phyloP scores from a whole-genome alignment of 2,888 invertebrate species.

The Gastracanthus pulcherrimus region DNA sequence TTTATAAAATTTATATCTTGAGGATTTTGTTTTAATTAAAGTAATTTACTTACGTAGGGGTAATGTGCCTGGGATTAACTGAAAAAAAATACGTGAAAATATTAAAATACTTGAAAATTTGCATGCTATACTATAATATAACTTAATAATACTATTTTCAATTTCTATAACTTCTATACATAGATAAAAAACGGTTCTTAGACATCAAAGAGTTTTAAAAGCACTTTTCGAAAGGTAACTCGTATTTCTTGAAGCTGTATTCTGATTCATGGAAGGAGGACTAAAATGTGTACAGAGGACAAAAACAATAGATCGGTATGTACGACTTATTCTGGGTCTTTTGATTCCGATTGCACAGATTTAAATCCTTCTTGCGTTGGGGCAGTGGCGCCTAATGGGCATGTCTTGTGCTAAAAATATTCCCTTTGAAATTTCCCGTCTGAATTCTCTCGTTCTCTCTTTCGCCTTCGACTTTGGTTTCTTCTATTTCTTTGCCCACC shows the following conservation, averaged over 20 bases:
- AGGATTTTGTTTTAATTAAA: no score
- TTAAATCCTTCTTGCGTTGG: slow-evolving; percentile 61
- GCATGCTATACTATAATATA: no score
- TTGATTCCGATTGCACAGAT: slow-evolving; percentile 66
- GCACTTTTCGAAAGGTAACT: no score
- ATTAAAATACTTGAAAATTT: no score
- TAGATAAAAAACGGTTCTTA: no score
- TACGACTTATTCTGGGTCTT: slow-evolving; percentile 57
- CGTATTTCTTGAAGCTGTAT: background rate
- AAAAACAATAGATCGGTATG: slow-evolving; percentile 41
- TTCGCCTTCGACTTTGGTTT: slow-evolving; percentile 47
- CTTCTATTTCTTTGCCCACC: slow-evolving; percentile 61
- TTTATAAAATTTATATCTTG: no score
- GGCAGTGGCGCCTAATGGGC: slow-evolving; percentile 68
- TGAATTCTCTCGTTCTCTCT: slow-evolving; percentile 45
- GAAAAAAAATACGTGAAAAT: no score
- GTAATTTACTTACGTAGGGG: no score
- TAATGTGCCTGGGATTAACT: no score
- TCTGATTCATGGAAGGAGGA: background rate
- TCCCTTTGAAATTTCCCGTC: slow-evolving; percentile 67
- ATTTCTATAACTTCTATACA: no score
- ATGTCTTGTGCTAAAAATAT: slow-evolving; percentile 68
- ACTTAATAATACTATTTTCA: no score
- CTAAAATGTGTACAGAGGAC: slow-evolving; percentile 38
- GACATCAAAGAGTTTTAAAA: no score